Evolutionary conservation across 2,888 invertebrate species (phyloP).

Genomic region (Mechanitis mazaeus): DNA sequence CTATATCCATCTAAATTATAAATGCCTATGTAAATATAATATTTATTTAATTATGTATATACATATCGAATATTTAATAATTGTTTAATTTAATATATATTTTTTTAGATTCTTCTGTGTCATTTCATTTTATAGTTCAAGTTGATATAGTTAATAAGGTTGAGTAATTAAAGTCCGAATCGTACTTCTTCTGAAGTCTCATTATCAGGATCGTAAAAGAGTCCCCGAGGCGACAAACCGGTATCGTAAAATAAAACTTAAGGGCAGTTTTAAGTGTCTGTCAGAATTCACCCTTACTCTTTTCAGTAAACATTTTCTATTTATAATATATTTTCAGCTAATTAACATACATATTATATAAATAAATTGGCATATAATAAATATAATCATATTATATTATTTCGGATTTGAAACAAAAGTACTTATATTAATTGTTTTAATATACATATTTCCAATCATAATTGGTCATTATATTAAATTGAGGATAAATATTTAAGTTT

Average conservation of each 20-base stretch:
- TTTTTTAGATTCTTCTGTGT: constrained; percentile 5
- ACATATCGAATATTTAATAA: background rate
- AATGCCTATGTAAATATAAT: too few species aligned
- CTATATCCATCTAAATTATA: too few species aligned
- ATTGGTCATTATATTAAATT: too few species aligned
- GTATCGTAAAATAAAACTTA: constrained; percentile 20
- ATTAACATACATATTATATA: too few species aligned
- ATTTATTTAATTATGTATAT: too few species aligned
- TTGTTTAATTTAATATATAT: background rate
- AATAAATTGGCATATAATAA: too few species aligned
- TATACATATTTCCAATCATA: too few species aligned
- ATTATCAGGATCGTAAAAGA: constrained; percentile 19
- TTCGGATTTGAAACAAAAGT: too few species aligned
- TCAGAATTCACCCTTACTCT: background rate
- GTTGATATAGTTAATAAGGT: constrained; percentile 12
- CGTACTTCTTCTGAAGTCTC: constrained; percentile 15
- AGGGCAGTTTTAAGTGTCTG: constrained; percentile 13
- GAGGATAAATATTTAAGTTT: too few species aligned
- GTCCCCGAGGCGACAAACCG: constrained; percentile 11
- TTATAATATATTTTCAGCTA: background rate
- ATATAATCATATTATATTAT: too few species aligned
- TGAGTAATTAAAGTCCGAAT: constrained; percentile 20
- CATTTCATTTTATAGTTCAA: constrained; percentile 4
- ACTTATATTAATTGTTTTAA: too few species aligned
- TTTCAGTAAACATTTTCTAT: background rate